Base-by-base conservation (phyloP, 2,113 vertebrate species). In the Etia nguti region DNA sequence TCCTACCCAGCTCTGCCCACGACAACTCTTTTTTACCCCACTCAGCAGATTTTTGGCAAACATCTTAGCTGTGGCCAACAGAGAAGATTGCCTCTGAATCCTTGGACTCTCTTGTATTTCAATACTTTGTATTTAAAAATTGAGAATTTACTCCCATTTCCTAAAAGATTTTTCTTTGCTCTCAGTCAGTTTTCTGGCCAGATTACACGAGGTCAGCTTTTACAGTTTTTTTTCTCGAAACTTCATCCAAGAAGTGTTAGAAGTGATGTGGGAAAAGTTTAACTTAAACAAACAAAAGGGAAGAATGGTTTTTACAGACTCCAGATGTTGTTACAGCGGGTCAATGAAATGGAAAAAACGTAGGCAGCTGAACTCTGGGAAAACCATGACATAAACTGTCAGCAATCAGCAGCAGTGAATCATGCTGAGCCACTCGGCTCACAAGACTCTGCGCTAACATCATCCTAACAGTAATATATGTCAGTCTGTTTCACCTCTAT, bases 331-430 rank as follows among this genome's bases (percentile, higher is more conserved):
- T 81, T 92, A 85, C 85, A 79, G 91, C 52, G 43, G 85, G 65
- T 85, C 62, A 62, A 70, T 10, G 41, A 20, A 92, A 94, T 80
- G 89, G 90, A 94, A 95, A 94, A 95, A 92, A 68, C 18, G 10
- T 81, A 86, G 84, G 84, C 83, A 91, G 91, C 83, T 43, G 56
- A 86, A 83, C 41, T 81, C 46, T 79, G 75, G 90, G 93, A 93
- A 95, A 95, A 93, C 93, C 91, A 93, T 95, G 94, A 96, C 94
- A 95, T 92, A 88, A 95, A 92, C 81, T 70, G 83, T 86, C 89
- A 87, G 92, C 89, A 90, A 90, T 92, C 93, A 94, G 83, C 88
- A 82, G 91, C 92, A 41, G 70, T 95, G 91, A 96, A 87, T 96
- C 94, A 96, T 59, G 81, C 88, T 41, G 86, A 87, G 86, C 91